phyloP scores from a whole-genome alignment of 2,797 vertebrate genomes.

The Ficedula albicollis region DNA sequence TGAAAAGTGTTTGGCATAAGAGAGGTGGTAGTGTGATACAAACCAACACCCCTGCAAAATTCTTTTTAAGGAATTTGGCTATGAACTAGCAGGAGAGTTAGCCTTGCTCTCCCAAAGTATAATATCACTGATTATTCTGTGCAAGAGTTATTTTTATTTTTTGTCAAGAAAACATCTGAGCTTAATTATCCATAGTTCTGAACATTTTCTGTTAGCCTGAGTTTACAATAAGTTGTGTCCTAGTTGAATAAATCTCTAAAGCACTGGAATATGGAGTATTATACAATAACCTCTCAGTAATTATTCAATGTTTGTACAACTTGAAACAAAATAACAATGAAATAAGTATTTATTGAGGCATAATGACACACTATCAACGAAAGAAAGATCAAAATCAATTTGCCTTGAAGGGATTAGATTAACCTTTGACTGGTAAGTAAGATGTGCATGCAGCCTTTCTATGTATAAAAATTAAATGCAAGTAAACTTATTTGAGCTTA shows the following conservation, averaged over 20 bases:
- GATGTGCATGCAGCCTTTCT: not conserved
- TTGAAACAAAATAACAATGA: not conserved
- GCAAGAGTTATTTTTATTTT: not conserved
- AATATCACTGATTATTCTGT: not conserved
- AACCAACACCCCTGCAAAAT: not conserved
- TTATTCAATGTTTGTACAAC: not conserved
- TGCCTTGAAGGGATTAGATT: not conserved
- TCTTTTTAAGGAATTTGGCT: not conserved
- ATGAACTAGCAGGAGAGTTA: not conserved
- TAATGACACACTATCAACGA: not conserved
- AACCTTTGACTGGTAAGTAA: not conserved
- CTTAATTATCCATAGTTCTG: not conserved
- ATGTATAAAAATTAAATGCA: not conserved
- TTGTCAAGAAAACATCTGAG: not conserved
- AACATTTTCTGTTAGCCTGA: not conserved
- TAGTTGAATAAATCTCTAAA: not conserved
- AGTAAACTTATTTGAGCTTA: conserved; percentile 51
- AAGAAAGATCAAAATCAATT: not conserved
- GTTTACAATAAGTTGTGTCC: not conserved
- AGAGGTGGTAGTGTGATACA: not conserved
- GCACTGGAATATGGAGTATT: not conserved
- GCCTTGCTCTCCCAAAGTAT: not conserved
- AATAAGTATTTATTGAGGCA: not conserved
- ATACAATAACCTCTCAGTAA: not conserved
- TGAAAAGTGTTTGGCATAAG: not conserved